These are phyloP conservation scores for Parazoanthus swiftii DNA, from an alignment of 92 coral and sea anemone species.

Conservation along the genomic window DNA sequence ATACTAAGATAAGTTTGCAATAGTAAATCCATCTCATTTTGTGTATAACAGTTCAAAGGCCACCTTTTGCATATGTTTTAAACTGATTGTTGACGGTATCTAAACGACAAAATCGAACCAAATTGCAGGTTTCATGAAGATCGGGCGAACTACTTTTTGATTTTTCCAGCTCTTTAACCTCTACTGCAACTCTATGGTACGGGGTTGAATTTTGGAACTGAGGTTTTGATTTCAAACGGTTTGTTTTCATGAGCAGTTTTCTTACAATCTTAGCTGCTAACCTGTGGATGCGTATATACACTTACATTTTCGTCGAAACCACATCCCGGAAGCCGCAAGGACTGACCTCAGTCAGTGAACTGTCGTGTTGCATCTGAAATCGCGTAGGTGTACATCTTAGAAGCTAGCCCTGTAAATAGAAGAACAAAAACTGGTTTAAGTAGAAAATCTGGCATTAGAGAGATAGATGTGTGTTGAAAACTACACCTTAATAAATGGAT, in stretches of 20 bases:
- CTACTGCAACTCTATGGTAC: background rate
- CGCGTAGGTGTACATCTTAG: slow-evolving; percentile 17
- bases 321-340: slow-evolving; percentile 28
- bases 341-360: slow-evolving; percentile 9
- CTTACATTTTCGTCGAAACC: slow-evolving; percentile 28
- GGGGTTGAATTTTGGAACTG: background rate
- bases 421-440: slow-evolving; percentile 1
- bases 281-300: background rate
- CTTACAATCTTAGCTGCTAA: background rate
- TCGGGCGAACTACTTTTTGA: too few species aligned
- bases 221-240: background rate
- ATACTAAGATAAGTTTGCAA: background rate
- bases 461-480: background rate
- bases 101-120: background rate
- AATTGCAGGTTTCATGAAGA: background rate
- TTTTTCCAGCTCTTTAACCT: background rate
- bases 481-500: background rate
- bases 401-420: slow-evolving; percentile 28
- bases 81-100: background rate
- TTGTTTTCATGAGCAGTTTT: background rate
- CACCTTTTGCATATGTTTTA: background rate
- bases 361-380: slow-evolving; percentile 3
- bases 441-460: background rate
- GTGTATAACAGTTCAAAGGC: background rate
- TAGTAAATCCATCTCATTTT: background rate